phyloP scores from a whole-genome alignment of 2,113 vertebrate species.

The Solea solea region DNA sequence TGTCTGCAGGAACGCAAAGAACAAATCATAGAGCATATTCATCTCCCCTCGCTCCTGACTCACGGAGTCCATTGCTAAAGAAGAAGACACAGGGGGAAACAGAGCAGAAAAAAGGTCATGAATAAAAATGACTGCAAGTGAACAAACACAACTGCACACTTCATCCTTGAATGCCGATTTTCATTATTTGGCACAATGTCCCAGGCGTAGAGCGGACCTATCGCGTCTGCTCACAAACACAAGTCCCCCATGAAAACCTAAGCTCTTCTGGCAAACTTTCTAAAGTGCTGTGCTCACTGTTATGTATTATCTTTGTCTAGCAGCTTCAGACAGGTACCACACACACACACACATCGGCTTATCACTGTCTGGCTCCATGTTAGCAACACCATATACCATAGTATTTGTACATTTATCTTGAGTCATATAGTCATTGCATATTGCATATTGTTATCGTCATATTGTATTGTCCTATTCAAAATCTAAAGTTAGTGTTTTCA shows the following conservation, averaged over 20 bases:
- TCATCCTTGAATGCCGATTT: constrained; percentile 33
- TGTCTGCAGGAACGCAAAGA: constrained; percentile 93
- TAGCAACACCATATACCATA: too few relatives aligned
- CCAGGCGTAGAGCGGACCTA: constrained; percentile 38
- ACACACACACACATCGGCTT: too few relatives aligned
- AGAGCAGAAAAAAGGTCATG: constrained; percentile 31
- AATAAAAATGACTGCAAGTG: constrained; percentile 29
- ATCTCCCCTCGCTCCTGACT: constrained; percentile 91
- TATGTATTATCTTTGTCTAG: constrained; percentile 59
- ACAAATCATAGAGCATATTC: constrained; percentile 92
- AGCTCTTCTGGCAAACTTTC: constrained; percentile 51
- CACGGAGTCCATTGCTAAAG: constrained; percentile 89
- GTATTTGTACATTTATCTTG: too few relatives aligned
- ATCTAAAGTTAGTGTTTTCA: too few relatives aligned
- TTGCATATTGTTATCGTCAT: too few relatives aligned
- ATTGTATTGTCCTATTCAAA: too few relatives aligned
- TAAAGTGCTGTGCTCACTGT: constrained; percentile 62
- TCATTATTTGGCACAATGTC: constrained; percentile 53
- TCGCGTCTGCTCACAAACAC: constrained; percentile 28
- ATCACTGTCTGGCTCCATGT: too few relatives aligned
- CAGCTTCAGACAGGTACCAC: constrained; percentile 66
- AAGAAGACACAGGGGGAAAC: constrained; percentile 24
- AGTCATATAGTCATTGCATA: too few relatives aligned
- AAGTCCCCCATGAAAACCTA: constrained; percentile 48
- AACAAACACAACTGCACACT: constrained; percentile 29